Evolutionary conservation across 1,140 invertebrate species (phyloP), one percentile per base, ranked within the genome.

Genomic region (Hyphantria cunea): DNA sequence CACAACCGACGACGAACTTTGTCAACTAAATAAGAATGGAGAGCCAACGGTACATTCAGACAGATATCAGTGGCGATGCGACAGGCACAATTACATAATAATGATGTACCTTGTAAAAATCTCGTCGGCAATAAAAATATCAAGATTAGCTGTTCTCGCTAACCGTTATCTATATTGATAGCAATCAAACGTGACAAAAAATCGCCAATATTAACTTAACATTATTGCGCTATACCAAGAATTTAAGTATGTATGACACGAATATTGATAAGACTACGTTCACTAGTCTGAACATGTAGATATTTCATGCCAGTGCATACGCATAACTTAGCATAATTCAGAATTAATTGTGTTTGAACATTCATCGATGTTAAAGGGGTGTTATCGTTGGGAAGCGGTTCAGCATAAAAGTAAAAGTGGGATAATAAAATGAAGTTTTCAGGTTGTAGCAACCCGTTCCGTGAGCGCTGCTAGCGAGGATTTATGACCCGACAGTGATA

Each of bases 351-450:
- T 37, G 31, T 32, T 11, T 47, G 8, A 25, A 25, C 45, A 47
- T 17, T 42, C 6, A 47, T 6, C 10, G 25, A 9, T 17, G 10
- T 48, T 25, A 41, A 60, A 51, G 45, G 17, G 54, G 37, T 44
- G 52, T 25, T 50, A 59, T 34, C 17, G 25, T 12, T 49, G 15
- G 44, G 33, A 54, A 54, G 61, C 62, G 17, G 58, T 58, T 53
- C 47, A 48, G 9, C 55, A 56, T 76, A 78, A 80, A 84, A 80
- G 80, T 84, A 81, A 82, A 78, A 84, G 81, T 84, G 70, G 71
- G 63, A 64, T 75, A 71, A 84, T 85, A 80, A 80, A 85, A 82
- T 74, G 66, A 79, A 79, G 73, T 72, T 78, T 70, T 68, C 71
- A 66, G 55, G 66, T 63, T 49, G 45, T 62, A 39, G 31, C 72